Conservation (phyloP, 2,113 vertebrate species). For the Sylvilagus bachmani region DNA sequence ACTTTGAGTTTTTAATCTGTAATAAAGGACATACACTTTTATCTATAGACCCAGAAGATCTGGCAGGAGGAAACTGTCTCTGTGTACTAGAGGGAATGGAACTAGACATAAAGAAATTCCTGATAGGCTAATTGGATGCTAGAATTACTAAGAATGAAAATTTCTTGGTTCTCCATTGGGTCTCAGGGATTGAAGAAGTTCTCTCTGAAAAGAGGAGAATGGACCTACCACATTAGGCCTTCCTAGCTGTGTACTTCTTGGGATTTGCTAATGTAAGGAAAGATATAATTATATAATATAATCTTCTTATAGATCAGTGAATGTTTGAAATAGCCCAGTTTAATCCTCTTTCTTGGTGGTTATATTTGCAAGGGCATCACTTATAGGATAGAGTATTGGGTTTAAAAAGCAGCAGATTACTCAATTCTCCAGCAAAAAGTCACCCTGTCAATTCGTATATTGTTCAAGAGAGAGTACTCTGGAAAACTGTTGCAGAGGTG, state of each 20-base stretch:
- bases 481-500: not conserved
- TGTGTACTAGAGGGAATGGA: conserved; percentile 10
- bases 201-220: not conserved
- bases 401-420: conserved; percentile 49
- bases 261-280: conserved; percentile 39
- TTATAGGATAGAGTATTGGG: not conserved
- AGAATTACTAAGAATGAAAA: conserved; percentile 11
- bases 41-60: conserved; percentile 38
- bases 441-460: not conserved
- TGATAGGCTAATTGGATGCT: conserved; percentile 1
- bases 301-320: not conserved
- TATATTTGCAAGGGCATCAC: conserved; percentile 25
- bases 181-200: conserved; percentile 38
- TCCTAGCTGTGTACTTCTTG: conserved; percentile 3
- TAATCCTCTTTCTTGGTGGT: conserved; percentile 45
- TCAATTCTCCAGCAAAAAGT: conserved; percentile 29
- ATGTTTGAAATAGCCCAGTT: conserved; percentile 32
- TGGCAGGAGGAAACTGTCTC: not conserved
- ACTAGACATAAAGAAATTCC: conserved; percentile 43
- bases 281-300: not conserved
- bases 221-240: not conserved
- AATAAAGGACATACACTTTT: not conserved
- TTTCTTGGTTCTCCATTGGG: not conserved
- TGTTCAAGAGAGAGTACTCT: conserved; percentile 51
- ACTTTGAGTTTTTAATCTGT: conserved; percentile 38